Evolutionary conservation across 2,797 vertebrate genomes (phyloP), one percentile per base, ranked within the genome.

Genomic region (Typhlichthys eigenmanni): DNA sequence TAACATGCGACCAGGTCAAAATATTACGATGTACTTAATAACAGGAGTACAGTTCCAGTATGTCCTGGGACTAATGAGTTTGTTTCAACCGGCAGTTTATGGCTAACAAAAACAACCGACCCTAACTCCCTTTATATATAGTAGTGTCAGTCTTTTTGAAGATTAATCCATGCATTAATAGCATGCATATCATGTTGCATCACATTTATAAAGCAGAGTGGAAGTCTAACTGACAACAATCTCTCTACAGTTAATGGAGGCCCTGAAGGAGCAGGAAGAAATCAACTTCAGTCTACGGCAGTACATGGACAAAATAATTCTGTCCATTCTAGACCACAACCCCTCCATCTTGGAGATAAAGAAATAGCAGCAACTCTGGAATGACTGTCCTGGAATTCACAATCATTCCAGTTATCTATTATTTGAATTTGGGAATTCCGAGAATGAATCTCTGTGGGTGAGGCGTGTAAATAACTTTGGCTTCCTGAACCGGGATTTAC

Each of bases 221-320:
- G 57, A 62, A 14, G 46, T 52, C 50, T 34, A 8, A 13, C 16
- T 72, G 19, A 59, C 4, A 0, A 1, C 6, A 24, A 32, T 83
- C 17, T 80, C 58, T 66, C 88, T 78, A 2, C 87, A 99, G 97
- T 87, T 98, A 61, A 96, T 99, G 96, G 96, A 98, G 82, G 97
- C 97, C 71, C 92, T 99, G 51, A 97, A 96, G 88, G 95, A 99
- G 69, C 97, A 98, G 84, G 97, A 99, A 72, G 97, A 99, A 81
- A 98, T 99, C 73, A 98, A 98, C 80, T 84, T 92, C 58, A 93
- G 96, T 13, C 91, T 99, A 68, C 90, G 97, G 46, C 96, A 99
- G 77, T 99, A 99, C 86, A 98, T 99, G 97, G 97, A 99, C 92
- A 98, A 98, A 91, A 96, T 99, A 14, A 99, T 98, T 83, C 87